phyloP scores from a whole-genome alignment of 2,797 vertebrate species.

The Leptatherina wallacei region DNA sequence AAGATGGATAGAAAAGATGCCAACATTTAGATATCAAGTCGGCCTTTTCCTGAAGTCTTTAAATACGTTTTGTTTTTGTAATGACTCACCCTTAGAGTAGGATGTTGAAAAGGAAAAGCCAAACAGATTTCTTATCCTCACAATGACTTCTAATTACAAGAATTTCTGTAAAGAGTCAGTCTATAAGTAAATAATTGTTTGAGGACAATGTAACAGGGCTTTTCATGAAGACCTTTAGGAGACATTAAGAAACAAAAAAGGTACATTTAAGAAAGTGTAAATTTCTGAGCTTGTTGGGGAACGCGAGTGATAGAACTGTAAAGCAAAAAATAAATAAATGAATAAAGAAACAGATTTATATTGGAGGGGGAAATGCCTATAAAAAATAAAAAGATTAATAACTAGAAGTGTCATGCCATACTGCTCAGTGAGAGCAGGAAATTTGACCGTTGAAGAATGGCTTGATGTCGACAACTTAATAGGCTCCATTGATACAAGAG shows the following conservation, averaged over 20 bases:
- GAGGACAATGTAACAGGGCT: not conserved
- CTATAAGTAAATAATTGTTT: too few relatives aligned
- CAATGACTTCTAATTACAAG: not conserved
- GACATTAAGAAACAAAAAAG: not conserved
- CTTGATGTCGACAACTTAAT: constrained; percentile 57
- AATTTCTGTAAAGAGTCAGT: too few relatives aligned
- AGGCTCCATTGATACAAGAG: constrained; percentile 50
- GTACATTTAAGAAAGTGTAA: constrained; percentile 3
- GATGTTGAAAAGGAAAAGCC: not conserved
- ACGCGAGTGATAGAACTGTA: constrained; percentile 31
- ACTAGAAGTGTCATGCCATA: too few relatives aligned
- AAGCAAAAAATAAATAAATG: too few relatives aligned
- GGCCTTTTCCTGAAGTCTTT: not conserved
- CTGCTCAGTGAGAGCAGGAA: constrained; percentile 34
- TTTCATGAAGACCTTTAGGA: too few relatives aligned
- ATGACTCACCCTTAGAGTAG: not conserved
- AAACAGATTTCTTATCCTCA: too few relatives aligned
- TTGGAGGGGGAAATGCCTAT: too few relatives aligned
- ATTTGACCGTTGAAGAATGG: constrained; percentile 56
- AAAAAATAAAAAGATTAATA: too few relatives aligned
- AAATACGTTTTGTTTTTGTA: constrained; percentile 5
- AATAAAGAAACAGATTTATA: too few relatives aligned
- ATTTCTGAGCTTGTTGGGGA: too few relatives aligned
- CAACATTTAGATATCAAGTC: constrained; percentile 15
- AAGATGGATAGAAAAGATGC: constrained; percentile 11